Percentiles rank a stretch among this genome's conserved stretches.
Conservation (phyloP, 2,888 invertebrate species). For the Dynastes grantii region DNA sequence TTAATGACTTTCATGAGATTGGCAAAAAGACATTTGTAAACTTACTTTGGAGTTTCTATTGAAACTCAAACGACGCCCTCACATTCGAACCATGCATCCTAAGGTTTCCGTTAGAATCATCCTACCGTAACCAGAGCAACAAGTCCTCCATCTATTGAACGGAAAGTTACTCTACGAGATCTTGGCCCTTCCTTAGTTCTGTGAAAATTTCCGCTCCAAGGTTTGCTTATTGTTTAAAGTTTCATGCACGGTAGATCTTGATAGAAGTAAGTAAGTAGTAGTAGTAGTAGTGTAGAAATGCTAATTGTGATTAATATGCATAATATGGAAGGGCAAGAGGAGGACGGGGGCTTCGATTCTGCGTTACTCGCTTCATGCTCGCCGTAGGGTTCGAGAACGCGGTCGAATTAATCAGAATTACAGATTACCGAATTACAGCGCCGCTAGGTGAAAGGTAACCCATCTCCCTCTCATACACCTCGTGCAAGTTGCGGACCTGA, state of each 20-base stretch:
- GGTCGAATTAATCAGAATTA: slow-evolving; percentile 60
- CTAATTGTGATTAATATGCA: slow-evolving; percentile 60
- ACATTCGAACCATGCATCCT: neutral
- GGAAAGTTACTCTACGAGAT: neutral
- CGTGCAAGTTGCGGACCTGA: no score
- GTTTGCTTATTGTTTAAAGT: slow-evolving; percentile 42
- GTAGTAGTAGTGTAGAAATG: slow-evolving; percentile 36
- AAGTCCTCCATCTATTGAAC: neutral
- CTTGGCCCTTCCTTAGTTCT: neutral
- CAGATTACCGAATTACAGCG: slow-evolving; percentile 54
- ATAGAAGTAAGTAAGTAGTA: slow-evolving; percentile 51
- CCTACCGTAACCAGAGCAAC: neutral
- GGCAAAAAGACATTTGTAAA: no score
- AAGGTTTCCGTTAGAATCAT: neutral
- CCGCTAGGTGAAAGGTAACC: neutral
- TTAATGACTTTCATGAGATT: no score
- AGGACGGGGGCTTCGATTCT: no score
- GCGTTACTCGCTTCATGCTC: neutral
- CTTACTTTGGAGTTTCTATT: no score
- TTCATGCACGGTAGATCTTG: slow-evolving; percentile 50
- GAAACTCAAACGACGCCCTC: no score
- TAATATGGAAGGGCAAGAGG: slow-evolving; percentile 54
- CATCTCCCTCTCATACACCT: no score
- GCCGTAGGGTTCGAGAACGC: slow-evolving; percentile 54
- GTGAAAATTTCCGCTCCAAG: neutral